phyloP scores from a whole-genome alignment of 1,140 invertebrate species.

The Bombus affinis region DNA sequence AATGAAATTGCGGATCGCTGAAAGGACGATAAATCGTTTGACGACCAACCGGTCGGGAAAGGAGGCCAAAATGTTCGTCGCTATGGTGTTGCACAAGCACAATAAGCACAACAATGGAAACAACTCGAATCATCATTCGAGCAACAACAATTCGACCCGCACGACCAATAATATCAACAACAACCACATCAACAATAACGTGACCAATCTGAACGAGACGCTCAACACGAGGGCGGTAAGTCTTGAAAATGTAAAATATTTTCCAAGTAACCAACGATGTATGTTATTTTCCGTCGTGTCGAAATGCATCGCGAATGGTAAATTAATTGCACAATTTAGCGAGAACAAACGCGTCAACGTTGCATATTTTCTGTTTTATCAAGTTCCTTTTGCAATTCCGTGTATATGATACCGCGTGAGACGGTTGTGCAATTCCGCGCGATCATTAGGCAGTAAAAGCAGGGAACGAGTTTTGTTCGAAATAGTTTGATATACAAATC shows the following conservation, averaged over 20 bases:
- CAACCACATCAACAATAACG: conserved; percentile 75
- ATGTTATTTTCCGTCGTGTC: neutral
- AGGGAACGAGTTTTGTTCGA: conserved; percentile 33
- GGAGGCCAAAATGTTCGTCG: conserved; percentile 77
- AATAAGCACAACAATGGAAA: conserved; percentile 75
- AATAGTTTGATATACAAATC: conserved; percentile 44
- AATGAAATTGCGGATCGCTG: conserved; percentile 43
- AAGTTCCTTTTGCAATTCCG: neutral
- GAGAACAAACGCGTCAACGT: neutral
- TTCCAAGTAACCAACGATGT: too few species aligned
- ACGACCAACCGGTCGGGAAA: conserved; percentile 30
- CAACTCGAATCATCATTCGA: conserved; percentile 70
- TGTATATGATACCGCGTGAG: neutral
- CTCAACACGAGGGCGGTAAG: conserved; percentile 77
- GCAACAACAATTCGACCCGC: conserved; percentile 69
- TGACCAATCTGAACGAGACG: conserved; percentile 70
- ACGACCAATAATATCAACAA: conserved; percentile 66
- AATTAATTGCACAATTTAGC: neutral
- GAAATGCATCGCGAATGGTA: neutral
- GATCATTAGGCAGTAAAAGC: neutral
- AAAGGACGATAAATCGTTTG: conserved; percentile 39
- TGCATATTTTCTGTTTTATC: neutral
- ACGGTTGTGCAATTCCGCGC: neutral
- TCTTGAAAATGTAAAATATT: conserved; percentile 33
- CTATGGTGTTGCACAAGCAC: conserved; percentile 81